These are phyloP conservation scores for Stratiolaelaps scimitus DNA, from an alignment of 1,140 invertebrate species.

Conservation along the genomic window DNA sequence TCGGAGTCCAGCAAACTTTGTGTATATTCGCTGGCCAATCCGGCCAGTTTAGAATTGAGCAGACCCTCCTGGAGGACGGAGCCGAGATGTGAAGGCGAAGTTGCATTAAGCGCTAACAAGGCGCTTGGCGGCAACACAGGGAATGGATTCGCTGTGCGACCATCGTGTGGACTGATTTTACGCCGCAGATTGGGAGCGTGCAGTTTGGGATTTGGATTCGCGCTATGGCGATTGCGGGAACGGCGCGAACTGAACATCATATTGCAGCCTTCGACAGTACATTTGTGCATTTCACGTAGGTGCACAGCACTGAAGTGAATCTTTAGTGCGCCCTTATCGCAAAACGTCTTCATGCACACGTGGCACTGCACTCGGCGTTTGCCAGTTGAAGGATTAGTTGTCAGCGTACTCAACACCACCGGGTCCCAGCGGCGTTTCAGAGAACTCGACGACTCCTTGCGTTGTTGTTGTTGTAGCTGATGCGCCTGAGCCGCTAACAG, in stretches of 20 bases:
- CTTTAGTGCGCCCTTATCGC: slow-evolving; percentile 97
- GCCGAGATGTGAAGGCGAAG: slow-evolving; percentile 24
- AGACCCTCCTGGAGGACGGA: slow-evolving; percentile 20
- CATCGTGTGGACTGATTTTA: slow-evolving; percentile 84
- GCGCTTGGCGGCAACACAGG: slow-evolving; percentile 51
- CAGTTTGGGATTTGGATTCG: slow-evolving; percentile 95
- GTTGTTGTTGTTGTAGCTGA: slow-evolving; percentile 48
- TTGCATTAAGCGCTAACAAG: slow-evolving; percentile 12
- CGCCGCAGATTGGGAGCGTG: slow-evolving; percentile 83
- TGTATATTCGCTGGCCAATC: slow-evolving; percentile 15
- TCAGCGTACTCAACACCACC: slow-evolving; percentile 69
- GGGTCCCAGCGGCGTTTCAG: slow-evolving; percentile 84
- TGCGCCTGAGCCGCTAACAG: slow-evolving; percentile 39
- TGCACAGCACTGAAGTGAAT: slow-evolving; percentile 99
- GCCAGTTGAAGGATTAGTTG: slow-evolving; percentile 77
- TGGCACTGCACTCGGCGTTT: slow-evolving; percentile 96
- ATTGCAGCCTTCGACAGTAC: slow-evolving; percentile 93
- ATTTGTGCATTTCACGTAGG: slow-evolving; percentile 96
- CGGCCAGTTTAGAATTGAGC: slow-evolving; percentile 23
- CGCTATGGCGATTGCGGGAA: slow-evolving; percentile 87
- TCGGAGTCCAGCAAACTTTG: slow-evolving; percentile 11
- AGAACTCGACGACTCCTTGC: neutral
- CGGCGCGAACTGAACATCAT: slow-evolving; percentile 98
- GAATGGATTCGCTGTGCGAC: slow-evolving; percentile 69
- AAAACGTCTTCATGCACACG: slow-evolving; percentile 96